Evolutionary conservation across 2,113 vertebrate species (phyloP).

Genomic region (Ctenomys sociabilis): DNA sequence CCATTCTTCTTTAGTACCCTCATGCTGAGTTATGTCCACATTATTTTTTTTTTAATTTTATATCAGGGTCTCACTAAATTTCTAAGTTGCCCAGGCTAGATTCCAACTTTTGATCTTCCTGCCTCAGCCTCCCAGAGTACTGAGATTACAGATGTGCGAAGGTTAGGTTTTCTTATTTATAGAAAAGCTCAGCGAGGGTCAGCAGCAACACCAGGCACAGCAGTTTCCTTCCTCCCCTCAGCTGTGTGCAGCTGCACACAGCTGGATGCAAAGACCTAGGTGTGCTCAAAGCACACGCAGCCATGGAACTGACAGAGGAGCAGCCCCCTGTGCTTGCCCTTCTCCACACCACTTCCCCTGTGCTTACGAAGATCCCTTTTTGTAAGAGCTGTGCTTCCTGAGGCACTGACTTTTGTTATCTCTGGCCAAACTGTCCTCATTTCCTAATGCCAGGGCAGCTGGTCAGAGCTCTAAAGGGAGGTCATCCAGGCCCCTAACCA

Average conservation of each 20-base stretch:
- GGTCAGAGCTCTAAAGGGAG: neutral
- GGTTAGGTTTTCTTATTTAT: neutral
- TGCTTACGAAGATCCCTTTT: neutral
- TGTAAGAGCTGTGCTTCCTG: neutral
- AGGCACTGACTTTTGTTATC: neutral
- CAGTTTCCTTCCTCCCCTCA: neutral
- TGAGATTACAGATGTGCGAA: neutral
- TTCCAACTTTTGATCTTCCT: neutral
- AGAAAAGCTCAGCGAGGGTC: neutral
- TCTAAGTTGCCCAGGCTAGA: neutral
- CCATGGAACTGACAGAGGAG: neutral
- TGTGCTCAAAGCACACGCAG: neutral
- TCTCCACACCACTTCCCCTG: neutral
- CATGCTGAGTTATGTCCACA: neutral
- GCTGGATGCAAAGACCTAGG: neutral
- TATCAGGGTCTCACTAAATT: neutral
- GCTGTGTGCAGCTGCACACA: neutral
- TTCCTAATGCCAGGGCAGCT: neutral
- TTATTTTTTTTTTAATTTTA: neutral
- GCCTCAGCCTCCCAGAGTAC: neutral
- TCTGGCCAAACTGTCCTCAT: neutral
- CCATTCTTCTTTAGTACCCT: neutral
- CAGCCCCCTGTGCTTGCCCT: neutral
- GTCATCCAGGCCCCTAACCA: neutral
- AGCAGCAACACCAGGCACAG: no score